Base-by-base conservation (phyloP, 2,113 vertebrate genomes). In the Mesitornis unicolor region DNA sequence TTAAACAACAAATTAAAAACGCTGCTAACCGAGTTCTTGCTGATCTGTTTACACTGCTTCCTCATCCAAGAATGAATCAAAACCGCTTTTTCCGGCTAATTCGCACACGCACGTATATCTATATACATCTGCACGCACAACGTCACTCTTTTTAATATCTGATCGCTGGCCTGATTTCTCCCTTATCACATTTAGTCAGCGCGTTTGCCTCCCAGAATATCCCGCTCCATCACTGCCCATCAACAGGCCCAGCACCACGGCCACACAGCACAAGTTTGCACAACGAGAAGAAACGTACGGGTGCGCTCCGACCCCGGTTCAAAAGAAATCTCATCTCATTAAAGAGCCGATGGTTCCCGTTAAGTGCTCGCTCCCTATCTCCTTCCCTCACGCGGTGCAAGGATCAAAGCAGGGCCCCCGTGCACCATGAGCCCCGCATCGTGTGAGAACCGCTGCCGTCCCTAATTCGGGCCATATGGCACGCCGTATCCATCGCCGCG, bases 381-480 rank as follows among this genome's bases (percentile, higher is more conserved):
- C 64, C 75, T 38, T 4, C 33, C 38, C 79, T 73, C 53, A 1
- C 38, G 0, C 25, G 64, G 14, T 28, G 12, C 19, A 3, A 24
- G 73, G 68, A 92, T 93, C 95, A 95, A 93, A 96, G 93, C 68
- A 3, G 0, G 45, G 76, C 19, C 57, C 86, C 20, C 1, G 53
- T 9, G 48, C 4, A 47, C 43, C 40, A 31, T 31, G 84, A 25
- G 83, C 84, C 69, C 43, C 0, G 42, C 1, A 6, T 4, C 50
- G 63, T 71, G 77, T 11, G 89, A 84, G 73, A 84, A 60, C 73
- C 3, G 81, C 38, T 68, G 93, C 78, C 38, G 81, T 7, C 79
- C 93, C 20, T 77, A 88, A 91, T 61, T 68, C 77, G 47, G 16
- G 36, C 53, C 91, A 95, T 26, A 51, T 89, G 95, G 79, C 6